Evolutionary conservation across 2,888 invertebrate species (phyloP), one percentile per base, ranked within the genome.

Genomic region (Dicyrtoma fusca): DNA sequence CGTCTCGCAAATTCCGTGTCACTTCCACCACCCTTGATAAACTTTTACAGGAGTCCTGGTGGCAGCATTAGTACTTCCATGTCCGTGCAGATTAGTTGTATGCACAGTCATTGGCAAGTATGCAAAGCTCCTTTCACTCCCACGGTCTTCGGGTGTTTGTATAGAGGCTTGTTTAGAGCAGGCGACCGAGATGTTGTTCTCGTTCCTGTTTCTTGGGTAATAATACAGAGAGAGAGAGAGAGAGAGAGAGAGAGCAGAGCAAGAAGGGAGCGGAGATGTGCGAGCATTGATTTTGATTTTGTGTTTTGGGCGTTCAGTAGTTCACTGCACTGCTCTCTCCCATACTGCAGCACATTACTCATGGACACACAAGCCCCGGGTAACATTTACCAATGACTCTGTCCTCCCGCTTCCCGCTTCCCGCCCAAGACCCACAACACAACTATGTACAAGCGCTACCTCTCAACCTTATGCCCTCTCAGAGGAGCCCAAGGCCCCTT

Each of bases 1-100:
- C 65, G 71, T 75, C 75, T 75, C 72, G 73, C 73, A 75, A 73
- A 75, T 73, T 55, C 68, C 69, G 73, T 73, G 75, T 75, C 75
- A 75, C 71, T 72, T 73, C 71, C 75, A 73, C 73, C 75, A 75
- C 71, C 72, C 69, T 69, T 72, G 69, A 71, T 74, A 69, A 74
- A 74, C 63, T 72, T 74, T 74, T 71, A 65, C 66, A 61, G 55
- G 69, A 42, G 66, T 66, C 49, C 5, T 49, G 49, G 14, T 34
- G 34, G 34, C 34, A 34, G 34, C 34, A 34, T 34, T 34, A 34
- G 34, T 34, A 34, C 34, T 3, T 34, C 34, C 34, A 8, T 34
- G 34, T 34, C 34, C 34, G 8, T 34, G 34, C 8, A 34, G 34
- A 34, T 34, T 34, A 34, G 34, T 4, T 49, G 13, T 49, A 17